Evolutionary conservation across 2,113 vertebrate species (phyloP).

Genomic region (Bombycilla garrulus): DNA sequence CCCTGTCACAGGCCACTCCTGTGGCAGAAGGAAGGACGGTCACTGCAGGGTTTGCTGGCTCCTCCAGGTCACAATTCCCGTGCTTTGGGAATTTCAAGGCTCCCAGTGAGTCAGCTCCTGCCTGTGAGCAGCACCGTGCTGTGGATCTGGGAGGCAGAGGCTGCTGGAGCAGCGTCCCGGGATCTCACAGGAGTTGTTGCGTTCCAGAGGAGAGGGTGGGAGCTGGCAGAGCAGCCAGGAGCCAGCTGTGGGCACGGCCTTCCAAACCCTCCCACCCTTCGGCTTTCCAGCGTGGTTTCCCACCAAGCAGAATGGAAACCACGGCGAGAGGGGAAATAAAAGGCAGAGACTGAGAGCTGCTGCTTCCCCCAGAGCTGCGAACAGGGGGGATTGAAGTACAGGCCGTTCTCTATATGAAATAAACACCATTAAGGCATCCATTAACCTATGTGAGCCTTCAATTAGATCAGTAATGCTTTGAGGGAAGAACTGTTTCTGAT

Average conservation of each 20-base stretch:
- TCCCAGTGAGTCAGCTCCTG: background rate
- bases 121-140: background rate
- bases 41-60: background rate
- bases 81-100: background rate
- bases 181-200: background rate
- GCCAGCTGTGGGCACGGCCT: background rate
- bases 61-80: background rate
- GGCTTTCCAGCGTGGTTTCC: background rate
- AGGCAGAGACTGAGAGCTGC: background rate
- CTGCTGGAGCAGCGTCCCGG: background rate
- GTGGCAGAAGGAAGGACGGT: background rate
- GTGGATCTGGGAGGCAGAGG: background rate
- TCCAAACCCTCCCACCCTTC: background rate
- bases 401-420: background rate
- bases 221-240: background rate
- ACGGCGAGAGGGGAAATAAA: background rate
- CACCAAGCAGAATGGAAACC: background rate
- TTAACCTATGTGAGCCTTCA: slow-evolving; percentile 29
- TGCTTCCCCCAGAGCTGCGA: background rate
- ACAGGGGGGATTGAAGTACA: background rate
- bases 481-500: slow-evolving; percentile 12
- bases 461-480: background rate
- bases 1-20: too few species aligned
- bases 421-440: background rate
- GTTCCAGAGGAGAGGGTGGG: background rate